Evolutionary conservation across 2,113 vertebrate species (phyloP).

Genomic region (Stegastes partitus): DNA sequence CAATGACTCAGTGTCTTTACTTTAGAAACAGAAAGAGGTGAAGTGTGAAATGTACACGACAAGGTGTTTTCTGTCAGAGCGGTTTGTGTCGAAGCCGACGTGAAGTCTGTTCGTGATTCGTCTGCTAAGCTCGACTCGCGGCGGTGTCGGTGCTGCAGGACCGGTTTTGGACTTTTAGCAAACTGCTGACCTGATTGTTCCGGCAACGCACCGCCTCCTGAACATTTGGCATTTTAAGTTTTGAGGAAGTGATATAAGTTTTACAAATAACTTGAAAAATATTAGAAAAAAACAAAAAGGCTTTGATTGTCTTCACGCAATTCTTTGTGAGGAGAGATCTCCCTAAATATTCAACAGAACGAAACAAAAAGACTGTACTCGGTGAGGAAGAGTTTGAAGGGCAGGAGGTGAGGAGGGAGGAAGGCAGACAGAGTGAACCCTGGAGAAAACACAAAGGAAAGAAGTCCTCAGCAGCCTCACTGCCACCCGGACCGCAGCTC

Average conservation of each 20-base stretch:
- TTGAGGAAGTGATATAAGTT: slow-evolving; percentile 56
- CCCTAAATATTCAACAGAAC: slow-evolving; percentile 40
- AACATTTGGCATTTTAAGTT: slow-evolving; percentile 62
- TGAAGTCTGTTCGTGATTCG: slow-evolving; percentile 47
- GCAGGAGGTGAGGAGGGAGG: slow-evolving; percentile 38
- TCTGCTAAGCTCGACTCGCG: too few species aligned
- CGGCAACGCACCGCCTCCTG: too few species aligned
- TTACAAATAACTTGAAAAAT: slow-evolving; percentile 60
- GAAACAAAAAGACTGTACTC: too few species aligned
- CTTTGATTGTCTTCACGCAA: slow-evolving; percentile 82
- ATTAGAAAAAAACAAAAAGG: slow-evolving; percentile 69
- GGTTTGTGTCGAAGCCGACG: slow-evolving; percentile 57
- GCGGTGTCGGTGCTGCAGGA: too few species aligned
- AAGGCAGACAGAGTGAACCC: slow-evolving; percentile 64
- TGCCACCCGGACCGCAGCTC: slow-evolving; percentile 49
- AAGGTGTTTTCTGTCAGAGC: slow-evolving; percentile 47
- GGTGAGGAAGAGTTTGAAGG: slow-evolving; percentile 28
- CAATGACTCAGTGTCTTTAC: slow-evolving; percentile 70
- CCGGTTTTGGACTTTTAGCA: not conserved
- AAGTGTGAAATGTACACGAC: slow-evolving; percentile 65
- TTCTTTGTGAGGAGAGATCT: slow-evolving; percentile 67
- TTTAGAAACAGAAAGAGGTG: slow-evolving; percentile 67
- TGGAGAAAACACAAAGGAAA: slow-evolving; percentile 54
- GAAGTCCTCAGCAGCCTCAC: slow-evolving; percentile 42
- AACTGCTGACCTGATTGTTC: not conserved